phyloP scores from a whole-genome alignment of 2,797 vertebrate species.

The Acanthornis magna region DNA sequence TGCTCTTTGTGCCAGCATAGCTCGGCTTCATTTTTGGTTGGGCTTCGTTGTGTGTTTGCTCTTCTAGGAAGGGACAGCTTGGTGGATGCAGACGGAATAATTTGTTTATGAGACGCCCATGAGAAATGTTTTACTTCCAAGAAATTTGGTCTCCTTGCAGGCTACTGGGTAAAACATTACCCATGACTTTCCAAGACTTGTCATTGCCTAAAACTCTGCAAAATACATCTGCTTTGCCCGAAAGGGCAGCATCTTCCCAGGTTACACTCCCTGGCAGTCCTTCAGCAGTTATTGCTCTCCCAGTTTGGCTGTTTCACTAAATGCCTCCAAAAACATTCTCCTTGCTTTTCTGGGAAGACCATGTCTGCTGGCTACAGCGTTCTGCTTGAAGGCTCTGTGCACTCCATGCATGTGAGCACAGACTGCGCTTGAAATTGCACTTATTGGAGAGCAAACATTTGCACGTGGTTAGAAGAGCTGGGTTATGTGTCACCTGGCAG shows the following conservation, averaged over 20 bases:
- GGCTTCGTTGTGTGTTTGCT: not conserved
- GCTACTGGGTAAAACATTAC: not conserved
- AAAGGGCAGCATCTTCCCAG: not conserved
- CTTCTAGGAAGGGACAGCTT: not conserved
- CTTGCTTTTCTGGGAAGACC: not conserved
- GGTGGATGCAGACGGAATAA: not conserved
- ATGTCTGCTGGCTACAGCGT: not conserved
- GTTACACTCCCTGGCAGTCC: not conserved
- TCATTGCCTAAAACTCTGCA: not conserved
- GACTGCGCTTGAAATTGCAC: not conserved
- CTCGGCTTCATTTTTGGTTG: not conserved
- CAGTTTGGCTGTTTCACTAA: not conserved
- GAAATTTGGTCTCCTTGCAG: not conserved
- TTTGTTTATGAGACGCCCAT: not conserved
- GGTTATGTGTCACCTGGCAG: not conserved
- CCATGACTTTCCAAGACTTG: not conserved
- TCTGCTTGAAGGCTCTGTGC: not conserved
- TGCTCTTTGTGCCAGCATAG: not conserved
- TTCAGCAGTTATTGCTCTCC: not conserved
- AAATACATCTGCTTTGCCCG: not conserved
- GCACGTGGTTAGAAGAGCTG: not conserved
- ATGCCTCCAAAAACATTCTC: not conserved
- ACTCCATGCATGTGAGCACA: not conserved
- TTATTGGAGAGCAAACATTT: not conserved
- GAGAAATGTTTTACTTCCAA: slow-evolving; percentile 22